Evolutionary conservation across 2,888 invertebrate genomes (phyloP), one percentile per base, ranked within the genome.

Genomic region (Dascillus cervinus): DNA sequence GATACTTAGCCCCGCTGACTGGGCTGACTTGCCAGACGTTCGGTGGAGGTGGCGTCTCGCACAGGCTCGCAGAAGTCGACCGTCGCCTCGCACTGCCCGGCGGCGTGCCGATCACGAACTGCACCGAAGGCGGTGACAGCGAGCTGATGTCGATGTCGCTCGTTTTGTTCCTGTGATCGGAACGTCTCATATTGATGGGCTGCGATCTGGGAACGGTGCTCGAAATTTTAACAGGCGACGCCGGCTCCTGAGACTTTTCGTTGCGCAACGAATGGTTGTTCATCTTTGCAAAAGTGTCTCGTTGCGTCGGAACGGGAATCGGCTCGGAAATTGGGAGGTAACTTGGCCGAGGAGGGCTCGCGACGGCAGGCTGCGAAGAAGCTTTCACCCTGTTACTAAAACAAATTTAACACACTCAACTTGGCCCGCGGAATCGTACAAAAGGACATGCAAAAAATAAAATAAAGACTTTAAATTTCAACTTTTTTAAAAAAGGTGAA

Each of bases 91-190:
- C 61, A 19, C 41, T 69, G 26, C 79, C 77, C 25, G 90, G 89
- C 32, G 91, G 88, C 28, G 91, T 89, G 34, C 89, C 87, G 66
- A 91, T 83, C 30, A 81, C 76, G 66, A 88, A 87, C 59, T 88
- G 85, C 29, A 88, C 89, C 47, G 89, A 80, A 41, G 94, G 94
- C 41, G 94, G 94, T 26, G 92, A 92, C 42, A 94, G 75, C 4
- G 92, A 92, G 54, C 86, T 88, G 47, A 94, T 84, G 65, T 91
- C 89, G 46, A 94, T 85, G 64, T 91, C 89, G 46, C 81, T 78
- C 37, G 77, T 74, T 47, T 71, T 69, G 48, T 73, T 78, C 47
- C 82, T 75, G 53, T 78, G 77, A 55, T 81, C 82, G 39, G 79
- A 77, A 34, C 84, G 75, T 51, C 79, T 82, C 71, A 88, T 84